A percentile compares a stretch with the other conserved stretches of the same genome.
Conservation (phyloP, 2,797 vertebrate species). For the Lagorchestes hirsutus region DNA sequence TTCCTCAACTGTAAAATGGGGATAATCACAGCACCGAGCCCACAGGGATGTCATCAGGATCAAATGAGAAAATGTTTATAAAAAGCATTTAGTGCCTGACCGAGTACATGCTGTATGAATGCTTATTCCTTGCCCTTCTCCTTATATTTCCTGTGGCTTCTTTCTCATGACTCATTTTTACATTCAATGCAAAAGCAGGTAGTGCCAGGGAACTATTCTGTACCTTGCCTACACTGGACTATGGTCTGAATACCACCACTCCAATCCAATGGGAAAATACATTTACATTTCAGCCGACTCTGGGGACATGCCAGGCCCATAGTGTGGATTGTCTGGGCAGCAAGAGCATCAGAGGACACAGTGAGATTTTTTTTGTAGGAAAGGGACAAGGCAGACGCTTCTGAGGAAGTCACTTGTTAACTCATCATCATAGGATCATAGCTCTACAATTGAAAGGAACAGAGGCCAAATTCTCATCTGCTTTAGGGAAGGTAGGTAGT, state of each 20-base stretch:
- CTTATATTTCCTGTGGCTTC: not conserved
- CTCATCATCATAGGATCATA: not conserved
- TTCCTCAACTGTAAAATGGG: not conserved
- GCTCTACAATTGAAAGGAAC: not conserved
- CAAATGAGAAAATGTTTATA: not conserved
- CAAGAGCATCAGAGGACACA: not conserved
- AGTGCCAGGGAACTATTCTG: not conserved
- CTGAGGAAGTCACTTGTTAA: not conserved
- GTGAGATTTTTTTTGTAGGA: not conserved
- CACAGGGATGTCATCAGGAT: not conserved
- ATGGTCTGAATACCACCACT: not conserved
- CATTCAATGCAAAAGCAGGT: not conserved
- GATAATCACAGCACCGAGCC: not conserved
- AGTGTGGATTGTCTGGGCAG: not conserved
- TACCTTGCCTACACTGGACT: not conserved
- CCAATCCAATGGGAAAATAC: not conserved
- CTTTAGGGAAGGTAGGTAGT: not conserved
- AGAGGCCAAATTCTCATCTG: not conserved
- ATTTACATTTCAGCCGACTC: not conserved
- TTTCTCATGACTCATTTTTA: not conserved
- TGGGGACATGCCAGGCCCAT: not conserved
- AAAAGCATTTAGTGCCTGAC: not conserved
- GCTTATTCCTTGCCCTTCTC: not conserved
- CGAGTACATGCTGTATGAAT: not conserved
- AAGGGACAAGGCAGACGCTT: not conserved